A percentile compares a stretch with the other conserved stretches of the same genome.
These are phyloP conservation scores for Neuroscelio doddi DNA, from an alignment of 2,888 invertebrate species.

Conservation along the genomic window DNA sequence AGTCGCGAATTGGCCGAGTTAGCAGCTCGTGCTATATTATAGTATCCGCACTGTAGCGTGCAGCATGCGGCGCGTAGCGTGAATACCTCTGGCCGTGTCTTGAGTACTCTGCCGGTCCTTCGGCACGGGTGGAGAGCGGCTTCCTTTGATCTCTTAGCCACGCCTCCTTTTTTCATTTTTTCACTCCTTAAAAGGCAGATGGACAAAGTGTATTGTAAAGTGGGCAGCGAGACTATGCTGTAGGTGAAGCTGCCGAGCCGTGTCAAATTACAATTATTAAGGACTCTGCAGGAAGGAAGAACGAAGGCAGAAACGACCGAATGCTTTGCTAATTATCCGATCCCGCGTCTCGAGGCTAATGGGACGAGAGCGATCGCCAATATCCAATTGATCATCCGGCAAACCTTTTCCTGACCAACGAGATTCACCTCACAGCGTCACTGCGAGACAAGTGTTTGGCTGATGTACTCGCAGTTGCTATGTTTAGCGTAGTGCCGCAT, in stretches of 20 bases:
- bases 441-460: constrained; percentile 21
- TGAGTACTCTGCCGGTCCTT: constrained; percentile 46
- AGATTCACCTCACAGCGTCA: constrained; percentile 43
- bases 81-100: constrained; percentile 55
- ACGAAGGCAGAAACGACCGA: constrained; percentile 56
- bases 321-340: constrained; percentile 66
- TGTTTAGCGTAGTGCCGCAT: constrained; percentile 3
- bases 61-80: constrained; percentile 54
- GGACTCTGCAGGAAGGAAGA: constrained; percentile 59
- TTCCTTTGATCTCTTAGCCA: constrained; percentile 70
- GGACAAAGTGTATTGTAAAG: constrained; percentile 73
- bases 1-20: constrained; percentile 1
- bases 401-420: constrained; percentile 59
- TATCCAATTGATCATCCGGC: constrained; percentile 64
- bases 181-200: constrained; percentile 72
- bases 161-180: constrained; percentile 72
- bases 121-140: constrained; percentile 61
- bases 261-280: constrained; percentile 72
- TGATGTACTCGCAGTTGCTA: constrained; percentile 15
- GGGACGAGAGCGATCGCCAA: constrained; percentile 56
- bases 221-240: constrained; percentile 67
- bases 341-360: constrained; percentile 61
- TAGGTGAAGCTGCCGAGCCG: constrained; percentile 61
- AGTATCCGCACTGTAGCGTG: constrained; percentile 25
- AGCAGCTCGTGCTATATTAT: not conserved